A percentile compares a stretch with the other conserved stretches of the same genome.
phyloP scores from a whole-genome alignment of 2,113 vertebrate species.

The Rattus rattus region DNA sequence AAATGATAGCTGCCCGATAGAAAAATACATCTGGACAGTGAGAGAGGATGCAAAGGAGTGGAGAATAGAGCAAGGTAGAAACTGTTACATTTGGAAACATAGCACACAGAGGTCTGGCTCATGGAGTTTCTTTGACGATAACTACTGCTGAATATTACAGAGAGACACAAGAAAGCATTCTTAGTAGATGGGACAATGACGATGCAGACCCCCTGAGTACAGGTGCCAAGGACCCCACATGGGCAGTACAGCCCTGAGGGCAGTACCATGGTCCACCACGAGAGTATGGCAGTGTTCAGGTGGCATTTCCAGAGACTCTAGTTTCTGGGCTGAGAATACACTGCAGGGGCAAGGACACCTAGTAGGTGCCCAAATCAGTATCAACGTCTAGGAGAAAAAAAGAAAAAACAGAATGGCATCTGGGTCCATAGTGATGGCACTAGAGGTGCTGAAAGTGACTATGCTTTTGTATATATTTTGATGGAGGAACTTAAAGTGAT shows the following conservation, averaged over 20 bases:
- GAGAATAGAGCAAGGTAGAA: neutral
- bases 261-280: neutral
- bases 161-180: neutral
- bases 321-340: neutral
- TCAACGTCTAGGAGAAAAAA: neutral
- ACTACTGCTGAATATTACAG: neutral
- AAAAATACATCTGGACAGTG: neutral
- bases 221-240: fast-evolving
- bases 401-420: neutral
- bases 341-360: neutral
- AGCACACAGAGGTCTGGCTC: neutral
- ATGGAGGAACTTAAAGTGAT: neutral
- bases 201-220: neutral
- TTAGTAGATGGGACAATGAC: neutral
- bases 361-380: neutral
- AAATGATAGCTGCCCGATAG: neutral
- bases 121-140: neutral
- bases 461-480: neutral
- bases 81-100: neutral
- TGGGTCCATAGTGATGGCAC: neutral
- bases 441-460: neutral
- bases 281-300: neutral
- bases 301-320: neutral
- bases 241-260: neutral
- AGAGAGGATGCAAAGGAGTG: neutral